These are phyloP conservation scores for Pandemis cinnamomeana DNA, from an alignment of 2,888 invertebrate genomes.

Conservation along the genomic window DNA sequence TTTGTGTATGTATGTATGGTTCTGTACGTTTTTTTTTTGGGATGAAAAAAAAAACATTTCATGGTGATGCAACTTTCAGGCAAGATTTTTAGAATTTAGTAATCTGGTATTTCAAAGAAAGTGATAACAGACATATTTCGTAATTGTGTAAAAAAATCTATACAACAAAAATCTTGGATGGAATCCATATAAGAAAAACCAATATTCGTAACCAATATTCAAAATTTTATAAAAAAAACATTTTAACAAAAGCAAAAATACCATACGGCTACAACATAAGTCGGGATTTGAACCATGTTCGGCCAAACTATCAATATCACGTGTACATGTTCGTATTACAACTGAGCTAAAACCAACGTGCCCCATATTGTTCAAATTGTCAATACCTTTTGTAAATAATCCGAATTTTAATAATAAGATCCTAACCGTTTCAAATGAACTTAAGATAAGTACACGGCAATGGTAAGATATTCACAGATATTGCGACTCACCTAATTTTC, in stretches of 20 bases:
- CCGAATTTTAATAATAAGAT: conserved; percentile 3
- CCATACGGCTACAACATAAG: conserved; percentile 36
- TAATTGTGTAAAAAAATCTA: neutral
- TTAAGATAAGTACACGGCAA: neutral
- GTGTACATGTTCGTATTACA: conserved; percentile 42
- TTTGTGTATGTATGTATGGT: no score
- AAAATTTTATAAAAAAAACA: conserved; percentile 15
- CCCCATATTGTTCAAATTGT: conserved; percentile 49
- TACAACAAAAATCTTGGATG: no score
- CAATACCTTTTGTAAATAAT: conserved; percentile 41
- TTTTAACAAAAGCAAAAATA: conserved; percentile 37
- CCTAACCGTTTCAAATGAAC: neutral
- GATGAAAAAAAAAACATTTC: no score
- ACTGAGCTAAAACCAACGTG: conserved; percentile 45
- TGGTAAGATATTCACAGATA: neutral
- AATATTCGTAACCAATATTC: neutral
- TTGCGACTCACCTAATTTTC: conserved; percentile 36
- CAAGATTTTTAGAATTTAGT: no score
- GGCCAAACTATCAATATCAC: conserved; percentile 46
- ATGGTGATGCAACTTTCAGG: no score
- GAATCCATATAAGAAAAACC: neutral
- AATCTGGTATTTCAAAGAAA: no score
- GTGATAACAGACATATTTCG: no score
- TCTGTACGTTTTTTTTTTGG: no score
- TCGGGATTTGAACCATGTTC: conserved; percentile 63